Evolutionary conservation across 2,113 vertebrate species (phyloP), one percentile per base, ranked within the genome.

Genomic region (Callithrix jacchus): DNA sequence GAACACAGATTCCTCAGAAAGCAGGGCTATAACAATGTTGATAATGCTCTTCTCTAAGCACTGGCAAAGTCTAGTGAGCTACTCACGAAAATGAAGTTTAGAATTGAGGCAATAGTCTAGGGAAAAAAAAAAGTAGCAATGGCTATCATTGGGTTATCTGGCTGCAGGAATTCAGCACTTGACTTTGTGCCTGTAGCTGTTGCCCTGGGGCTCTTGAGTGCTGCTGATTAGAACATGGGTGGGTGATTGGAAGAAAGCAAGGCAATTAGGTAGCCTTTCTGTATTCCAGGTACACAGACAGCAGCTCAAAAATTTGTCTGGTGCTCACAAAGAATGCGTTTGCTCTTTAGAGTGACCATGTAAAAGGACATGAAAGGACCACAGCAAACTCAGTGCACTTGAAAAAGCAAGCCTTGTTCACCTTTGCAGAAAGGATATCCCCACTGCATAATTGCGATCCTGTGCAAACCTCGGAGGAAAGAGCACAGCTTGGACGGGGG

Each of bases 251-350:
- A 27, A 37, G 30, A 49, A 30, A 64, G 61, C 27, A 20, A 3
- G 27, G 12, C 64, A 93, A 14, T 79, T 81, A 86, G 73, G 52
- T 47, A 93, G 91, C 54, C 58, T 91, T 92, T 70, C 82, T 96
- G 30, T 93, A 70, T 74, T 71, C n/a, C 16, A 6, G 56, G 73
- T 58, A 35, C 73, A 80, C 47, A 74, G 64, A 86, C 3, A 6
- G 32, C 45, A 47, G 77, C 61, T 87, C 49, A 87, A 68, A 87
- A 35, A 47, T 70, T 61, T 11, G 8, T 13, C 35, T 3, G 52
- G 49, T 49, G 58, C 61, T 95, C 71, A 40, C 66, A 93, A 71
- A 95, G 91, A 82, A 93, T 93, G 88, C 66, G 27, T 93, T 68
- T 79, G 79, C 87, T 92, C 64, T 84, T 61, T 70, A 81, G 88